Evolutionary conservation across 2,888 invertebrate genomes (phyloP), one percentile per base, ranked within the genome.

Genomic region (Terebella lapidaria): DNA sequence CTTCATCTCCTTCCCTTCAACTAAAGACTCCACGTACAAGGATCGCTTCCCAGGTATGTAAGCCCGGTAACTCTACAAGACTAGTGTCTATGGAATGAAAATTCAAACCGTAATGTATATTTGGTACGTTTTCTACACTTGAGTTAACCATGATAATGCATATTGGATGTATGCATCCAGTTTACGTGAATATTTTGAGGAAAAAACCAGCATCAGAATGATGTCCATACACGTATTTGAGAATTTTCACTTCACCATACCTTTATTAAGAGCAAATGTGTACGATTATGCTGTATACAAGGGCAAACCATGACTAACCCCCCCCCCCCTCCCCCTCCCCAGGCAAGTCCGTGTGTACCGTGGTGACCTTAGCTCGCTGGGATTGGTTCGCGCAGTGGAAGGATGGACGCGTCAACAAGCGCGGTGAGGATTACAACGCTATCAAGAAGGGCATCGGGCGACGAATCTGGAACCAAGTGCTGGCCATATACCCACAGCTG

Each of bases 1-100:
- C 59, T 81, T 75, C 67, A 69, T 80, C 47, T 79, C 79, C 18
- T 81, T 79, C 62, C 81, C 81, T 0, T 79, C 80, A 2, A 73
- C 78, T 52, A 81, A 81, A 61, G 81, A 81, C 63, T 73, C 80
- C 0, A 68, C 74, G 22, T 78, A 74, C 72, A 67, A 72, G 22
- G 67, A 74, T 24, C 69, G 72, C 58, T 72, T 70, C 56, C 75
- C 77, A 67, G 79, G 73, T 56, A 73, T 74, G 61, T 35, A 15
- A 49, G 49, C 24, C 5, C 35, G n/a, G n/a, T n/a, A n/a, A n/a
- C n/a, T n/a, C n/a, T n/a, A n/a, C n/a, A n/a, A n/a, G n/a, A n/a
- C n/a, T 15, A 10, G 10, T 10, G 42, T 15, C 15, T 35, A 15
- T 10, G 15, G 10, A 35, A 35, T 15, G 15, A 15, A 35, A 15